Evolutionary conservation across 2,113 vertebrate genomes (phyloP).

Genomic region (Podarcis cretensis): DNA sequence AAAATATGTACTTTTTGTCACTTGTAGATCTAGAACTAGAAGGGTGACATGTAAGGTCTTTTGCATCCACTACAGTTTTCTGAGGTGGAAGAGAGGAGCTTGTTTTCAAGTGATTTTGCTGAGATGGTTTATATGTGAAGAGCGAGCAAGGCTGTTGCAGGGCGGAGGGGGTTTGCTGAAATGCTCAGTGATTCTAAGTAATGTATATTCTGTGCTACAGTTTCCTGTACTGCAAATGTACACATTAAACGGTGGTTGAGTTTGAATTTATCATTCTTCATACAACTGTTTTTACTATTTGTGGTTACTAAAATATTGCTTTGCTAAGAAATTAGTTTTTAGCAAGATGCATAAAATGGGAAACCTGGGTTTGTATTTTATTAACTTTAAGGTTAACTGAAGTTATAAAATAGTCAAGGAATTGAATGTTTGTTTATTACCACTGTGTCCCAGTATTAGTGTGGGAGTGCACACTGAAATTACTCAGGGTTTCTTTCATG

Average conservation of each 20-base stretch:
- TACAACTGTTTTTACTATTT: no score
- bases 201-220: neutral
- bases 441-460: neutral
- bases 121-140: no score
- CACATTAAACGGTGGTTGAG: neutral
- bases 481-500: neutral
- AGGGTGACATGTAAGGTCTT: neutral
- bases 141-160: no score
- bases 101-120: no score
- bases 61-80: neutral
- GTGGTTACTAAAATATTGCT: no score
- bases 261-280: neutral
- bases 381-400: neutral
- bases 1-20: neutral
- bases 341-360: neutral
- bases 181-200: neutral
- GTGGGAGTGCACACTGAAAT: neutral
- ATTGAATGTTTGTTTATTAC: neutral
- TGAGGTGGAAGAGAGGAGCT: no score
- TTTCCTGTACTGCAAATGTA: neutral
- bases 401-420: neutral
- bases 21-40: neutral
- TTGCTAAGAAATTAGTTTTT: neutral
- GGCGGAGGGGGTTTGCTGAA: no score
- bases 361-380: neutral